Conservation (phyloP, 2,113 vertebrate genomes). For the Menura novaehollandiae region DNA sequence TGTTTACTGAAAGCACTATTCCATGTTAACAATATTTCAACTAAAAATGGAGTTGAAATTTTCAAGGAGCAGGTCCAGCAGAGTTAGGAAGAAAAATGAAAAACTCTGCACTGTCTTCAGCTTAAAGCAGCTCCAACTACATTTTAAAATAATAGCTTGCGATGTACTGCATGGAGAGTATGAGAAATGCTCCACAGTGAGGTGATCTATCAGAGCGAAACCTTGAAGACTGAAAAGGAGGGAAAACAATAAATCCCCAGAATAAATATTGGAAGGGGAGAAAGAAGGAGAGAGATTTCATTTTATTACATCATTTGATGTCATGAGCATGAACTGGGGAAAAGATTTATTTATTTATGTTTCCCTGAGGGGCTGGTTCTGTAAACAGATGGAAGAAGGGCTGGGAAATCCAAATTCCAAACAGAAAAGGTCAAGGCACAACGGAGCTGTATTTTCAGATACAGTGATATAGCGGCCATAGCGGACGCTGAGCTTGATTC, state of each 20-base stretch:
- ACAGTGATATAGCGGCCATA: neutral
- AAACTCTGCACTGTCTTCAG: neutral
- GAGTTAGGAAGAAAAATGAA: neutral
- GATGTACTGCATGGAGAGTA: neutral
- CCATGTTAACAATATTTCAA: neutral
- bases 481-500: neutral
- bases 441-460: neutral
- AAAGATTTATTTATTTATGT: constrained; percentile 6
- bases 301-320: constrained; percentile 46
- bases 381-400: neutral
- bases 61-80: neutral
- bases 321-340: neutral
- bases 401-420: neutral
- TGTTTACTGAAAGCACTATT: neutral
- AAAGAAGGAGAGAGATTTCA: constrained; percentile 17
- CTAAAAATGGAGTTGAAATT: neutral
- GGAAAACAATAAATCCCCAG: constrained; percentile 28
- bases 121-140: constrained; percentile 8
- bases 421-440: neutral
- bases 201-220: constrained; percentile 43
- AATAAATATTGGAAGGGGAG: constrained; percentile 37
- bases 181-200: constrained; percentile 20
- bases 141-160: constrained; percentile 41
- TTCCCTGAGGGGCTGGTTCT: neutral
- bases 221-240: constrained; percentile 6